A percentile compares a stretch with the other conserved stretches of the same genome.
phyloP scores from a whole-genome alignment of 2,888 invertebrate genomes.

The Vesta saturnalis region DNA sequence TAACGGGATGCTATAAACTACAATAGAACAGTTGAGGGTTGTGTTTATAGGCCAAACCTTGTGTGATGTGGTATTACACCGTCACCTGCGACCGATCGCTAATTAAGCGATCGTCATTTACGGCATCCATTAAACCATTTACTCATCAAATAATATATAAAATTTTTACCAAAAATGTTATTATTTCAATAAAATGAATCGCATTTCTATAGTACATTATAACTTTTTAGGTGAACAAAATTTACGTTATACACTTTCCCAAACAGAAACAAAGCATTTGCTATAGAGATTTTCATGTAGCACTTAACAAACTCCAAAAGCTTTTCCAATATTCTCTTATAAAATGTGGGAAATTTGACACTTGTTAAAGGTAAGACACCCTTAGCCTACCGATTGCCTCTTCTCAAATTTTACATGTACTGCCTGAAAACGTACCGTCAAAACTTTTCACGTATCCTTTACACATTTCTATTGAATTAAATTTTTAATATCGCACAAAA shows the following conservation, averaged over 20 bases:
- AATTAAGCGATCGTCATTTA: conserved; percentile 25
- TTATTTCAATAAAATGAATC: background rate
- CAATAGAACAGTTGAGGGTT: conserved; percentile 7
- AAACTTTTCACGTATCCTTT: too few relatives aligned
- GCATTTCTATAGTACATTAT: background rate
- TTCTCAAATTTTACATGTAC: conserved; percentile 4
- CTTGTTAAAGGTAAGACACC: conserved; percentile 10
- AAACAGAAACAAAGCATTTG: conserved; percentile 4
- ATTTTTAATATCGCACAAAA: too few relatives aligned
- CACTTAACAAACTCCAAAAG: conserved; percentile 21
- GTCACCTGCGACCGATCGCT: conserved; percentile 29
- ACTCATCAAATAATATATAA: too few relatives aligned
- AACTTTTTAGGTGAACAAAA: background rate
- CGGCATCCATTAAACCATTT: conserved; percentile 17
- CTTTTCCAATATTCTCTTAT: conserved; percentile 22
- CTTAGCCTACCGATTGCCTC: background rate
- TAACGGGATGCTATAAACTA: conserved; percentile 18
- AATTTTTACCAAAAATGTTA: background rate
- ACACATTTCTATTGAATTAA: too few relatives aligned
- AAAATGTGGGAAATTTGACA: conserved; percentile 21
- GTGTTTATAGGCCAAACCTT: conserved; percentile 23
- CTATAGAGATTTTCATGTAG: conserved; percentile 15
- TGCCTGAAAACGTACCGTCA: too few relatives aligned
- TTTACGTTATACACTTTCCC: conserved; percentile 2
- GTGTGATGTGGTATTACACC: conserved; percentile 27